Evolutionary conservation across 2,113 vertebrate species (phyloP), one percentile per base, ranked within the genome.

Genomic region (Charadrius vociferus): DNA sequence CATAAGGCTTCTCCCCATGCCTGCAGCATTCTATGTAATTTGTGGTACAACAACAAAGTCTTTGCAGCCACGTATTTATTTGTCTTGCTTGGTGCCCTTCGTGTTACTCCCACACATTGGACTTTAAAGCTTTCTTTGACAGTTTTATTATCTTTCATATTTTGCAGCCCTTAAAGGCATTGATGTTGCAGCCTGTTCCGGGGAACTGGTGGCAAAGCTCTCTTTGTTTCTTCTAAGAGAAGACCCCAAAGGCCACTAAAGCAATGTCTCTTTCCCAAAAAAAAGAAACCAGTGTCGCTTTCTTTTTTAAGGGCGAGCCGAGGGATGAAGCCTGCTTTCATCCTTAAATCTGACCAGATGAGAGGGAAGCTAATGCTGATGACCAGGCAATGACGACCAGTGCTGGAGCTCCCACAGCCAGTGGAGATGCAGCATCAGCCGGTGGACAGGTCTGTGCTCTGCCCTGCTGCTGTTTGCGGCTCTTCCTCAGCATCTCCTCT

Each of bases 51-150:
- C 39, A 92, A 75, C 74, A 86, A 86, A 62, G 36, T 7, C 78
- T 91, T 88, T 89, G 55, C 81, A 95, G 59, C 61, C 52, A 24
- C 24, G 10, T 56, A 62, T 80, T 87, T 94, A 74, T 91, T 90
- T 95, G 92, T 67, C 66, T 85, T 95, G 27, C 43, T 89, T 43
- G 12, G 26, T 95, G 78, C 58, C 77, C 49, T 95, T 89, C 94
- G 72, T 61, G 24, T 66, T 90, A 93, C 74, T 93, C 95, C 93
- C 71, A 94, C 93, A 27, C 55, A 61, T 27, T 61, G 81, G 67
- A 91, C 80, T 92, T 96, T 87, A 94, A 92, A 93, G 90, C 45
- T 90, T 93, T 85, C 91, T 96, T 93, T 91, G 87, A 80, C 68
- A 63, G 81, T 94, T 96, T 88, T 92, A 95, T 52, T 77, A 59